phyloP scores from a whole-genome alignment of 2,113 vertebrate species.

The Gorsachius goisagi region DNA sequence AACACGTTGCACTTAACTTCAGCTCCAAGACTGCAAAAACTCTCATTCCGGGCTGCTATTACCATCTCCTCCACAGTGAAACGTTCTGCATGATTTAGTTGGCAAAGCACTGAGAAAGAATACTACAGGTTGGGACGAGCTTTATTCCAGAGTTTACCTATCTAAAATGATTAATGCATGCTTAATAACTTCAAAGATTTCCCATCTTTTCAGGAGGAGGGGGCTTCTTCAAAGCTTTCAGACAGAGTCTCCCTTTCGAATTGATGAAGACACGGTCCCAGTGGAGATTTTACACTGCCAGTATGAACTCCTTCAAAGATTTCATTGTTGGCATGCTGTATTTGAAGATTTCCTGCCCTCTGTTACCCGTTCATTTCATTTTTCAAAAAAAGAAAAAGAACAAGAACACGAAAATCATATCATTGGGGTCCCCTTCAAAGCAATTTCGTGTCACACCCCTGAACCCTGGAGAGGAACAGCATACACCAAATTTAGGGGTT shows the following conservation, averaged over 20 bases:
- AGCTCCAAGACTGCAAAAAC: neutral
- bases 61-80: neutral
- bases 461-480: neutral
- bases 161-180: constrained; percentile 62
- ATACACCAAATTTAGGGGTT: neutral
- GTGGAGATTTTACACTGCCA: constrained; percentile 42
- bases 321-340: constrained; percentile 56
- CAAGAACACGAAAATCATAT: neutral
- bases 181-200: constrained; percentile 69
- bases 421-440: constrained; percentile 50
- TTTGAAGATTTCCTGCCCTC: constrained; percentile 60
- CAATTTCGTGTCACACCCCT: neutral
- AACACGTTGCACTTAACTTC: neutral
- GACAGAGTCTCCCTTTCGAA: constrained; percentile 33
- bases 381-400: neutral
- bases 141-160: constrained; percentile 61
- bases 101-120: neutral
- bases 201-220: constrained; percentile 42
- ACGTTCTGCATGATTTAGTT: neutral
- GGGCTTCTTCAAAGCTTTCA: constrained; percentile 62
- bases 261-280: constrained; percentile 61
- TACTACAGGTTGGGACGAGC: neutral
- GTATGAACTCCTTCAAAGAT: constrained; percentile 58
- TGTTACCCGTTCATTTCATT: constrained; percentile 47
- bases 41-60: neutral